Conservation (phyloP, 2,113 vertebrate genomes). For the Psilopsiagon aymara region DNA sequence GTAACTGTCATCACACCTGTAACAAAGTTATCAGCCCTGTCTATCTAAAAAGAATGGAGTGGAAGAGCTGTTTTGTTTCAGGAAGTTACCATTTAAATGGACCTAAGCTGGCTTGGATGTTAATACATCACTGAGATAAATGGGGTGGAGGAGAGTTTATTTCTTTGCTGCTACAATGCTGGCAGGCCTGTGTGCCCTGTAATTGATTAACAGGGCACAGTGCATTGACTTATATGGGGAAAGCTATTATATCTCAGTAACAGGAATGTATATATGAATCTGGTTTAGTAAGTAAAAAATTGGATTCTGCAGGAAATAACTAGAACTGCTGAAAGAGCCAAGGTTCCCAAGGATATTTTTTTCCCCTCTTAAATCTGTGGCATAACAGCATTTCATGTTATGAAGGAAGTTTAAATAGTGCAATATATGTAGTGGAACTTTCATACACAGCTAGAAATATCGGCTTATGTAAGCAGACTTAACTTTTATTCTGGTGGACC, state of each 20-base stretch:
- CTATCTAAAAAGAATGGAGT: not conserved
- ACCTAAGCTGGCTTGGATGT: not conserved
- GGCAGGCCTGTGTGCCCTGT: conserved; percentile 2
- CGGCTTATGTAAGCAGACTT: not conserved
- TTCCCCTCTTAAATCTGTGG: not conserved
- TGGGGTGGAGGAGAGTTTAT: conserved; percentile 27
- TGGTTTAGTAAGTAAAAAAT: conserved; percentile 33
- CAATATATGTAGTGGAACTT: not conserved
- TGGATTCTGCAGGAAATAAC: conserved; percentile 9
- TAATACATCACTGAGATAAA: conserved; percentile 56
- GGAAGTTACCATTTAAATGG: conserved; percentile 55
- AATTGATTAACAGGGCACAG: conserved; percentile 67
- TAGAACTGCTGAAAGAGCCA: conserved; percentile 34
- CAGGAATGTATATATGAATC: conserved; percentile 19
- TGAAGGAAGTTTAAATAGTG: not conserved
- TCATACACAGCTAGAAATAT: not conserved
- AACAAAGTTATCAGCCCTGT: not conserved
- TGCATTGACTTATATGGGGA: conserved; percentile 48
- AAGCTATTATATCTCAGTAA: conserved; percentile 48
- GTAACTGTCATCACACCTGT: not conserved
- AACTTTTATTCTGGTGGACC: not conserved
- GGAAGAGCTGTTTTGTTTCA: not conserved
- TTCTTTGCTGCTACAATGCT: conserved; percentile 5
- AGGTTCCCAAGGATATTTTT: not conserved
- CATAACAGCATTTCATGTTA: conserved; percentile 14